Conservation (phyloP, 2,113 vertebrate genomes). For the Ploceus nigricollis region DNA sequence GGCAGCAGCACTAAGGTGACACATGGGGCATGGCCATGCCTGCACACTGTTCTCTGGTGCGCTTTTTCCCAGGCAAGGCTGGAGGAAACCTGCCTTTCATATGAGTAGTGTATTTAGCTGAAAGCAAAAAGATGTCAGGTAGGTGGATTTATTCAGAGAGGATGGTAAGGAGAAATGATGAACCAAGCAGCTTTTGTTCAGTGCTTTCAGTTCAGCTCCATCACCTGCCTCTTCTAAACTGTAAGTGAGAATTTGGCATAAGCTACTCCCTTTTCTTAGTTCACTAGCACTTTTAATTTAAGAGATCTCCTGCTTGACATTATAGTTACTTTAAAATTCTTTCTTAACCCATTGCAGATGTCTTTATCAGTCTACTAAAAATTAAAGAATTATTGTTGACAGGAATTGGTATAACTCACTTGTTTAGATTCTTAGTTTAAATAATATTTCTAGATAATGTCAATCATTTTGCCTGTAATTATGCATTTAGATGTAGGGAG, state of each 20-base stretch:
- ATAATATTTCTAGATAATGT: not conserved
- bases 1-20: not conserved
- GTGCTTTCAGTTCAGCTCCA: not conserved
- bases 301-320: not conserved
- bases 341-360: not conserved
- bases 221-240: not conserved
- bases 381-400: not conserved
- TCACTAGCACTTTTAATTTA: not conserved
- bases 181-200: not conserved
- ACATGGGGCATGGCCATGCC: fast-evolving
- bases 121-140: not conserved
- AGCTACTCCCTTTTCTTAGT: not conserved
- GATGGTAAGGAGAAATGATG: not conserved
- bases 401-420: not conserved
- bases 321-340: not conserved
- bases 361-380: not conserved
- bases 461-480: not conserved
- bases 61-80: not conserved
- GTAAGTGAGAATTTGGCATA: not conserved
- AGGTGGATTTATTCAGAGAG: not conserved
- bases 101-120: not conserved
- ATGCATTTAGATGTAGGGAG: not conserved
- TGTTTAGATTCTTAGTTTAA: not conserved
- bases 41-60: not conserved
- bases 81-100: not conserved